A percentile compares a stretch with the other conserved stretches of the same genome.
Evolutionary conservation across 53 echinoderm and acorn worm genomes (phyloP).

Genomic region (Zoroaster sp.): DNA sequence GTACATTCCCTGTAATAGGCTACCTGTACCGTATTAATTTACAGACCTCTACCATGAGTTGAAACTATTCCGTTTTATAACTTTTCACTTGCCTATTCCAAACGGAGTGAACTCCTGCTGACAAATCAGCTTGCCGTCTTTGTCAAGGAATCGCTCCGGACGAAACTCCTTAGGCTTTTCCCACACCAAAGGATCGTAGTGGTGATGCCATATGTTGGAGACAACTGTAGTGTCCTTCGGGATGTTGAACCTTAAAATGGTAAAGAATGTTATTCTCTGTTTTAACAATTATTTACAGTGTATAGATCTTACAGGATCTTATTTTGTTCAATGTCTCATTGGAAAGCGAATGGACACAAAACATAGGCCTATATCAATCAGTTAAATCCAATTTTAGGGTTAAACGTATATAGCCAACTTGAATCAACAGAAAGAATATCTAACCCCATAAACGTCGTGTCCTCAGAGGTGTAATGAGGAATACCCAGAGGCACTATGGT

Average conservation of each 20-base stretch:
- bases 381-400: background rate
- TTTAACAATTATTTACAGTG: background rate
- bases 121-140: background rate
- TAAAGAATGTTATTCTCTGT: background rate
- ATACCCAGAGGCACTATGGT: background rate
- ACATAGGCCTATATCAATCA: background rate
- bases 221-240: constrained; percentile 36
- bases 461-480: background rate
- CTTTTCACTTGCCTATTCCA: background rate
- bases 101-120: constrained; percentile 23
- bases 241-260: constrained; percentile 17
- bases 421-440: background rate
- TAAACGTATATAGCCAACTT: background rate
- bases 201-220: constrained; percentile 44
- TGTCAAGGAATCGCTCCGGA: constrained; percentile 54
- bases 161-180: constrained; percentile 20
- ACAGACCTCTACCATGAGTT: too few species aligned
- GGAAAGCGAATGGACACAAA: too few species aligned
- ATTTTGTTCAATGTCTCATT: too few species aligned
- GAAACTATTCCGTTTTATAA: too few species aligned
- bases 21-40: too few species aligned
- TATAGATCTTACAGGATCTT: too few species aligned
- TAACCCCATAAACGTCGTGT: constrained; percentile 12
- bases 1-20: too few species aligned
- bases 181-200: constrained; percentile 27